A percentile compares a stretch with the other conserved stretches of the same genome.
Evolutionary conservation across 2,797 vertebrate genomes (phyloP).

Genomic region (Pteropus rufus): DNA sequence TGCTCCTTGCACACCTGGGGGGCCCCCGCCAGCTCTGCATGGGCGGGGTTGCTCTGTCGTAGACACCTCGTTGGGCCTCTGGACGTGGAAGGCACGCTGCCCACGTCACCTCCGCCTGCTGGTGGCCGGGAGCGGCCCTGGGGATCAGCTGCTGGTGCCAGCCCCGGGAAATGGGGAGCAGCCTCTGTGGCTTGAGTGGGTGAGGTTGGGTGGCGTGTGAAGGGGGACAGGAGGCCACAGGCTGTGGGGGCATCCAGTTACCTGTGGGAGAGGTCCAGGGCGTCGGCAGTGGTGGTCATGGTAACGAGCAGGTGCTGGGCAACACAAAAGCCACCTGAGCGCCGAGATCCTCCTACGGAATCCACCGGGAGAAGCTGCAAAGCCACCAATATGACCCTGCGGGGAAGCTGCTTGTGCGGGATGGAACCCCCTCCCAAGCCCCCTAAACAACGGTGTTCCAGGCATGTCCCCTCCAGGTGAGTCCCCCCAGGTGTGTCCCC

Average conservation of each 20-base stretch:
- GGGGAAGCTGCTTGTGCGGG: background rate
- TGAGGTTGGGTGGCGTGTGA: background rate
- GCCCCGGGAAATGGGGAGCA: background rate
- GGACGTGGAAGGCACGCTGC: rapidly evolving
- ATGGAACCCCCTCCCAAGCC: rapidly evolving
- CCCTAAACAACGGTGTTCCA: background rate
- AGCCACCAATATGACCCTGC: rapidly evolving
- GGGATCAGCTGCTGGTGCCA: background rate
- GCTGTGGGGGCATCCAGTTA: rapidly evolving
- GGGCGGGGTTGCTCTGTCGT: no score
- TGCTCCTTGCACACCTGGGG: rapidly evolving
- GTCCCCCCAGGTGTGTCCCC: background rate
- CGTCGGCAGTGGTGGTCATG: rapidly evolving
- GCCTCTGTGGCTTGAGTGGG: no score
- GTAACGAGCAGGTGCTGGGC: background rate
- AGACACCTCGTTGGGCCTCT: no score
- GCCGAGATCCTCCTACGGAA: rapidly evolving
- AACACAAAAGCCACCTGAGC: background rate
- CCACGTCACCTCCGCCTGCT: rapidly evolving
- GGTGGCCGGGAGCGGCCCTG: no score
- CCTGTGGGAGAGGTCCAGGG: background rate
- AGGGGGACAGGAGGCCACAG: background rate
- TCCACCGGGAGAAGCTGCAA: rapidly evolving
- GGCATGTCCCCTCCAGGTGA: background rate
- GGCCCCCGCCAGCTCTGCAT: rapidly evolving